Evolutionary conservation across 2,113 vertebrate species (phyloP).

Genomic region (Manacus vitellinus): DNA sequence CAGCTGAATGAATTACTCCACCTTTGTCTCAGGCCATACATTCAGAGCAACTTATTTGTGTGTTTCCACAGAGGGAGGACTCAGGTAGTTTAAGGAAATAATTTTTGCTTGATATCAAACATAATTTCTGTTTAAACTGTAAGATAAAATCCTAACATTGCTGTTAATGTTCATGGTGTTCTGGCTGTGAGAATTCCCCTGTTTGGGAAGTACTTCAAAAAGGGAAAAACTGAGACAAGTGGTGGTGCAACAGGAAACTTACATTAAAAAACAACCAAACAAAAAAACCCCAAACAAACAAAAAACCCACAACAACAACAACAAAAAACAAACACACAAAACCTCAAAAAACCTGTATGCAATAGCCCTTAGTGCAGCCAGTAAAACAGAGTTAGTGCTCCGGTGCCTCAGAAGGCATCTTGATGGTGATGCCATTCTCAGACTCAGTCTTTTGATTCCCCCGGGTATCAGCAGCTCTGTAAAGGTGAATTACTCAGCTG

Average conservation of each 20-base stretch:
- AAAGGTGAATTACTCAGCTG: not conserved
- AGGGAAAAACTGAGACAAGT: not conserved
- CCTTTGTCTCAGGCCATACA: not conserved
- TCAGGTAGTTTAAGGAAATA: not conserved
- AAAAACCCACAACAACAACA: not conserved
- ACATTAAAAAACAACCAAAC: not conserved
- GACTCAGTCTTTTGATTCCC: not conserved
- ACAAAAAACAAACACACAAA: not conserved
- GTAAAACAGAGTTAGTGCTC: not conserved
- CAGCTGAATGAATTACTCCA: not conserved
- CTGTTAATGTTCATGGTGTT: not conserved
- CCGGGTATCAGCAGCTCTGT: not conserved
- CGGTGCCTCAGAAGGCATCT: not conserved
- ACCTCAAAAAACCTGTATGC: accelerated
- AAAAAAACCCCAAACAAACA: not conserved
- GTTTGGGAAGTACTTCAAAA: not conserved
- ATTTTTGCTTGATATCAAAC: not conserved
- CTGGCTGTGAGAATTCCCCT: not conserved
- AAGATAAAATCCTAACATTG: not conserved
- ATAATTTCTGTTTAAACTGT: not conserved
- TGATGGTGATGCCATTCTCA: not conserved
- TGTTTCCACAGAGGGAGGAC: not conserved
- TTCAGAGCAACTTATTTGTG: not conserved
- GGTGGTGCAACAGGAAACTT: not conserved
- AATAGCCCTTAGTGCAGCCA: not conserved